Base-by-base conservation (phyloP, 2,888 invertebrate genomes). In the Drosophila paucipuncta region DNA sequence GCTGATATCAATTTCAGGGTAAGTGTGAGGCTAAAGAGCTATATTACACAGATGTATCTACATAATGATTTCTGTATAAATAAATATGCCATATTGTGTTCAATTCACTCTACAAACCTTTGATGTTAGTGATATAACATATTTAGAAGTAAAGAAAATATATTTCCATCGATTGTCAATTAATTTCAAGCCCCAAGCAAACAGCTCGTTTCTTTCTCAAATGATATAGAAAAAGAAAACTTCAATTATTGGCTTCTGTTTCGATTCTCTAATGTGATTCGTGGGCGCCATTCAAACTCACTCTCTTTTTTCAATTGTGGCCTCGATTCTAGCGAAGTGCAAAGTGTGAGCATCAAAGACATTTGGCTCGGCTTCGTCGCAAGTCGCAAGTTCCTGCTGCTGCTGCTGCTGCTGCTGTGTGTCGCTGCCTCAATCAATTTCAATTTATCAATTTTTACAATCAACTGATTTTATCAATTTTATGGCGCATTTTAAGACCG, bases 371-470 rank as follows among this genome's bases (percentile, higher is more conserved):
- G 63, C 62, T 64, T 55, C 54, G 11, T 33, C 11, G 11, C 33
- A 35, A 13, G 37, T 37, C 16, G 31, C 49, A 65, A 55, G 63
- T 47, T 30, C 25, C 55, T 25, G 4, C 30, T 41, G 7, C 39
- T 37, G 31, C 37, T 61, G 43, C 64, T 60, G 33, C n/a, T 37
- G 7, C 39, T 39, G 33, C 31, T 61, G n/a, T 50, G 30, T 47
- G 50, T 72, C 65, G 68, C 73, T 83, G 86, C 83, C 82, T 88
- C 89, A 87, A 90, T 87, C 87, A 87, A 87, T 87, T 87, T 87
- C 87, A 87, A 87, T 87, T 87, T 87, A 87, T 87, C 87, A 87
- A 87, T 90, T 87, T 88, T 88, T 90, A 90, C 87, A 87, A 87
- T 87, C 87, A 87, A 85, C 87, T 87, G 87, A 87, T 87, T 87